Evolutionary conservation across 2,797 vertebrate species (phyloP), one percentile per base, ranked within the genome.

Genomic region (Steatocranus sp.): DNA sequence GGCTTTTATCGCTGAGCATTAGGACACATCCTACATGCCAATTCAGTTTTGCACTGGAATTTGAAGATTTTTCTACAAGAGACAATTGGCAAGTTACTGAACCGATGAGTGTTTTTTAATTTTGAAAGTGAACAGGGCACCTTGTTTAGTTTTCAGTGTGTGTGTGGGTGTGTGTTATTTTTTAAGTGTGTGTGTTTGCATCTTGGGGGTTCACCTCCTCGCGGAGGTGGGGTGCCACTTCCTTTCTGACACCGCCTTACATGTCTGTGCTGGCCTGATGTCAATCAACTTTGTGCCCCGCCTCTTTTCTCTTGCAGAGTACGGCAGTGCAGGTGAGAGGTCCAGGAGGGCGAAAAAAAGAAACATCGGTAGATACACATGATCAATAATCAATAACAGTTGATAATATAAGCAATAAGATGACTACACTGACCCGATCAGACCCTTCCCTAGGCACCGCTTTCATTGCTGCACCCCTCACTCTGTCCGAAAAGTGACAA

Each of bases 251-350:
- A 75, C 89, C 84, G 56, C 91, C 82, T 73, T 94, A 95, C 94
- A 93, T 95, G 94, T 95, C 91, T 96, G 96, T 97, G 94, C 94
- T 93, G 96, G 96, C 95, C 96, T 96, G 95, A 95, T 95, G 95
- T 95, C 95, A 95, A 96, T 95, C 94, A 96, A 95, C 92, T 54
- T 36, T 96, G 92, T 96, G 94, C 95, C 95, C 95, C 94, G 92
- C 95, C 95, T 97, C 93, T 97, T 94, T 96, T 96, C 95, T 96
- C 95, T 96, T 97, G 94, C 96, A 97, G 96, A 97, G 94, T 96
- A 96, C 96, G 96, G 95, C 95, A 96, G 96, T 96, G 96, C 96
- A 96, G 95, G 96, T 96, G 96, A 96, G 94, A 96, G 96, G 94
- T 96, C 96, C 96, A 95, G 96, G 95, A 96, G 96, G 95, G 96